Conservation (phyloP, 2,888 invertebrate genomes). For the Podabrus alpinus region DNA sequence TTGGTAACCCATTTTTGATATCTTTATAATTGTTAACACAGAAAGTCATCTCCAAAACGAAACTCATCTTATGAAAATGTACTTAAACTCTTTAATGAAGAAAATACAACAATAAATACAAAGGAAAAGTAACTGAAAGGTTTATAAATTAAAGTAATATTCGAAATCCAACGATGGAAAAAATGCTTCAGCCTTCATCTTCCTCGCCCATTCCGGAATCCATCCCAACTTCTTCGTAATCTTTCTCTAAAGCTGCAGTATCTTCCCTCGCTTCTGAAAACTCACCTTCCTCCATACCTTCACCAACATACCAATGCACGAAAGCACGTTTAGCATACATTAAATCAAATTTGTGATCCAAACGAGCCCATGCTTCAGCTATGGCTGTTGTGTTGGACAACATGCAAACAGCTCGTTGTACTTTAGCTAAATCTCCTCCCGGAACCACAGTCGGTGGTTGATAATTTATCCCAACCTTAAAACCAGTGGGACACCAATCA, state of each 20-base stretch:
- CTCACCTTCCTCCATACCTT: constrained; percentile 80
- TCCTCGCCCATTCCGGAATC: constrained; percentile 61
- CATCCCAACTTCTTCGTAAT: constrained; percentile 73
- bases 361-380: constrained; percentile 68
- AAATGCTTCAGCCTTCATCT: constrained; percentile 41
- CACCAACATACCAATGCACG: constrained; percentile 79
- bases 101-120: no score
- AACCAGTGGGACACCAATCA: constrained; percentile 48
- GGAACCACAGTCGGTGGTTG: constrained; percentile 56
- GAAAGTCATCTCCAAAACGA: neutral
- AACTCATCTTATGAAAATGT: neutral
- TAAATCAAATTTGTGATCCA: constrained; percentile 71
- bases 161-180: no score
- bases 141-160: no score
- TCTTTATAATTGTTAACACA: neutral
- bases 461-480: constrained; percentile 58
- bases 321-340: constrained; percentile 72
- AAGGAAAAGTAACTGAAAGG: no score
- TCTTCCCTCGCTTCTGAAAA: constrained; percentile 79
- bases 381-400: constrained; percentile 73
- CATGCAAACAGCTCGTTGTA: constrained; percentile 95
- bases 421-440: constrained; percentile 77
- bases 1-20: no score
- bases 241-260: constrained; percentile 69
- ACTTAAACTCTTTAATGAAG: neutral